Base-by-base conservation (phyloP, 1,140 invertebrate species). In the Eubasilissa regina region DNA sequence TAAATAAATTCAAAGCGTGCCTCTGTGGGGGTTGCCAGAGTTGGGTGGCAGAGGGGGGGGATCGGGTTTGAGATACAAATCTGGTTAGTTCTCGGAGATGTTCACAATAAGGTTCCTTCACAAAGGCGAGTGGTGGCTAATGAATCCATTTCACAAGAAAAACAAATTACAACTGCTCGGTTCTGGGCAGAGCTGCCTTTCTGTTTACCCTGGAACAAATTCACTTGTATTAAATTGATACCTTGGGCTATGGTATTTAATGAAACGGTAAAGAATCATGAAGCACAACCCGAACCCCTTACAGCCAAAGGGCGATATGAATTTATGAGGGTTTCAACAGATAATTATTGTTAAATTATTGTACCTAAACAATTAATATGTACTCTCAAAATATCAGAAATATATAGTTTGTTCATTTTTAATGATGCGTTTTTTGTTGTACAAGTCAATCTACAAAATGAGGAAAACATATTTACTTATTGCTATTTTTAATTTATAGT, bases 131-230 rank as follows among this genome's bases (percentile, higher is more conserved):
- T 11, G 51, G 64, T 47, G 68, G 45, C 68, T 81, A 81, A 81
- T 81, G 80, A 81, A 81, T 81, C 68, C 75, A 70, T 81, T 64
- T 81, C 56, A 51, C 25, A 77, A 81, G 75, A 81, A 77, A 81
- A 80, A 81, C 75, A 78, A 81, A 81, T 77, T 77, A 81, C 47
- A 44, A 45, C 47, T 77, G 56, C 58, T 35, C 56, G 56, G 15
- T 25, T 48, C 73, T 64, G 43, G 12, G 73, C 51, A 53, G 21
- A 19, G 8, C 73, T 13, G 12, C 25, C 58, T 21, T 19, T 48
- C 15, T 76, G 74, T 76, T 76, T 62, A 19, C 45, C 47, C 43
- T 13, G 44, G 60, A 75, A 75, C 56, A 75, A 79, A 75, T 79
- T 79, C 53, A 64, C 58, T 80, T 53, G 74, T 68, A 76, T 76